phyloP scores from a whole-genome alignment of 2,797 vertebrate species.

The Melanotaenia trifasciata region DNA sequence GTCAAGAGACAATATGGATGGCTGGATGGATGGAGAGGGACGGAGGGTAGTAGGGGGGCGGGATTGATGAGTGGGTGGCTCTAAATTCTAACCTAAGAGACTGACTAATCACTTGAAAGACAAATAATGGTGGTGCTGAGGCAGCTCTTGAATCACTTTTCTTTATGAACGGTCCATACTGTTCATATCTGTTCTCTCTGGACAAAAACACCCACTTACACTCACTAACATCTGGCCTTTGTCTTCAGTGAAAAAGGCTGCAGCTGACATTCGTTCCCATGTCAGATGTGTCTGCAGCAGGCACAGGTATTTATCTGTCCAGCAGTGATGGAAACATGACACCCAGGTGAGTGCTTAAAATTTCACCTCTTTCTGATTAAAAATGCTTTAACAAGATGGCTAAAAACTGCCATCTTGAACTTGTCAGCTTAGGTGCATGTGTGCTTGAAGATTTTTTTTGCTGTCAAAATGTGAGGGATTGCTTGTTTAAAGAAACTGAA shows the following conservation, averaged over 20 bases:
- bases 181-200: neutral
- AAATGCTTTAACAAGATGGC: neutral
- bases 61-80: conserved; percentile 52
- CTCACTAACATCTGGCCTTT: neutral
- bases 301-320: no score
- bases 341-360: neutral
- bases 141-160: conserved; percentile 51
- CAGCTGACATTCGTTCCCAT: neutral
- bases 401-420: neutral
- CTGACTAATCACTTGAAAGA: conserved; percentile 62
- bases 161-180: conserved; percentile 29
- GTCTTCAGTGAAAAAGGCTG: neutral
- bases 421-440: neutral
- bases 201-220: neutral
- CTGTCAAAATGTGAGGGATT: no score
- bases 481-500: no score
- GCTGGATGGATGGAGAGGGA: conserved; percentile 45
- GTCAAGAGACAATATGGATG: conserved; percentile 49
- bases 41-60: conserved; percentile 24
- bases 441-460: neutral
- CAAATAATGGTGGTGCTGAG: conserved; percentile 46
- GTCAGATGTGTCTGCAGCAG: neutral
- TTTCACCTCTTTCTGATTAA: neutral
- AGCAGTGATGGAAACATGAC: neutral
- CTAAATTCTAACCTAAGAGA: conserved; percentile 42